Base-by-base conservation (phyloP, 2,888 invertebrate genomes). In the Clepsis dumicolana region DNA sequence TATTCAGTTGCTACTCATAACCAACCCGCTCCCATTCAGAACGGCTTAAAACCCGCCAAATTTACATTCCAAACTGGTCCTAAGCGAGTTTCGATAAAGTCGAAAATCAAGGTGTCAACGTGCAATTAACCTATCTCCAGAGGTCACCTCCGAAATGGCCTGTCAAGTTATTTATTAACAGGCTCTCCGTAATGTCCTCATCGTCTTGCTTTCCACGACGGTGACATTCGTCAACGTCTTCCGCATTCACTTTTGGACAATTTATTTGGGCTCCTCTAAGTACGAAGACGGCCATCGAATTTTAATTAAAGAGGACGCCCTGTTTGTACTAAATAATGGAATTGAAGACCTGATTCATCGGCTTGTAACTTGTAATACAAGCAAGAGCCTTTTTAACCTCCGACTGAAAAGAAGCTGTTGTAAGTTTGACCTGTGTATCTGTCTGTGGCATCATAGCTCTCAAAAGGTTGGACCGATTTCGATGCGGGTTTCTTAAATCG, bases 91-190 rank as follows among this genome's bases (percentile, higher is more conserved):
- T 12, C 21, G 12, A 12, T 48, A 48, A 48, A 48, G 48, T 48
- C 21, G 18, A 21, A 21, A 48, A 21, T 48, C 21, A 21, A 21
- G 48, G 48, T 48, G 48, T 4, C 3, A 3, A 10, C 48, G 48
- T 21, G 48, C 12, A 21, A 21, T 4, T 48, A 21, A 48, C 21
- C 18, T 48, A 3, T 10, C 12, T 10, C 1, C 12, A 12, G 12
- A 21, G 21, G 48, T 48, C 21, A 12, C 48, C 48, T 21, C 48
- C 12, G 21, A 57, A 67, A 67, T 57, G 27, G 29, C 62, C 65
- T 67, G 29, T 63, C 62, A 63, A n/a, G n/a, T n/a, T 57, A 65
- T 67, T 67, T 67, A 52, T 56, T 56, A 56, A 25, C 56, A 32
- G 38, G 18, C 56, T 52, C 38, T 57, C 27, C 52, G 56, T 38